Conservation (phyloP, 2,797 vertebrate genomes). For the Cottoperca gobio region DNA sequence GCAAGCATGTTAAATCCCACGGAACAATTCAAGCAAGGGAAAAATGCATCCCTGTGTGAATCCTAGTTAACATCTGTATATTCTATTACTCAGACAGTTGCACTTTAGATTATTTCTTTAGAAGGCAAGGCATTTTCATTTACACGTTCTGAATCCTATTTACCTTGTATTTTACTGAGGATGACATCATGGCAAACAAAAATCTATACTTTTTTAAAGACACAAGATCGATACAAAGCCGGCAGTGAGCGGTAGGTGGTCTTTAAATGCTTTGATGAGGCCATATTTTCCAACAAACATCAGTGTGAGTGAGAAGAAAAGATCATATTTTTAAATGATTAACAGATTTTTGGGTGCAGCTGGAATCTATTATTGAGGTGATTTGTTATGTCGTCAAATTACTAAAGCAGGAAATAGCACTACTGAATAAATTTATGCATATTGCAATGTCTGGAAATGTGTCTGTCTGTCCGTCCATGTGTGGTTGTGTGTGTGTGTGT, state of each 20-base stretch:
- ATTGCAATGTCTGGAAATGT: slow-evolving; percentile 66
- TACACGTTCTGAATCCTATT: slow-evolving; percentile 48
- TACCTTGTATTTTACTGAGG: slow-evolving; percentile 22
- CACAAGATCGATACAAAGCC: slow-evolving; percentile 18
- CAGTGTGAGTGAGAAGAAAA: slow-evolving; percentile 47
- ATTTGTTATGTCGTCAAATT: slow-evolving; percentile 83
- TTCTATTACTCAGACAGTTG: slow-evolving; percentile 37
- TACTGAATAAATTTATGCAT: slow-evolving; percentile 77
- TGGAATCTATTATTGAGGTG: slow-evolving; percentile 77
- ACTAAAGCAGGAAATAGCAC: slow-evolving; percentile 80
- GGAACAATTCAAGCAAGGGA: slow-evolving; percentile 10
- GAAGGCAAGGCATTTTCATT: slow-evolving; percentile 44
- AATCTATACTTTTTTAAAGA: neutral
- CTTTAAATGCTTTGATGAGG: slow-evolving; percentile 48
- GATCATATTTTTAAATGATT: slow-evolving; percentile 73
- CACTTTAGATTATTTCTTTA: slow-evolving; percentile 32
- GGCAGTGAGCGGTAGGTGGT: slow-evolving; percentile 12
- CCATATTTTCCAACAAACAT: slow-evolving; percentile 74
- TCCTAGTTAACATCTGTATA: slow-evolving; percentile 60
- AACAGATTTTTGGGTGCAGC: slow-evolving; percentile 71
- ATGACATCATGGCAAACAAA: neutral
- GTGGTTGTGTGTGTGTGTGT: slow-evolving; percentile 26
- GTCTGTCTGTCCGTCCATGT: slow-evolving; percentile 30
- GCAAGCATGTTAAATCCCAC: slow-evolving; percentile 10
- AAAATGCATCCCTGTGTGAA: slow-evolving; percentile 53